Evolutionary conservation across 2,888 invertebrate species (phyloP).

Genomic region (Heliconius charithonia): DNA sequence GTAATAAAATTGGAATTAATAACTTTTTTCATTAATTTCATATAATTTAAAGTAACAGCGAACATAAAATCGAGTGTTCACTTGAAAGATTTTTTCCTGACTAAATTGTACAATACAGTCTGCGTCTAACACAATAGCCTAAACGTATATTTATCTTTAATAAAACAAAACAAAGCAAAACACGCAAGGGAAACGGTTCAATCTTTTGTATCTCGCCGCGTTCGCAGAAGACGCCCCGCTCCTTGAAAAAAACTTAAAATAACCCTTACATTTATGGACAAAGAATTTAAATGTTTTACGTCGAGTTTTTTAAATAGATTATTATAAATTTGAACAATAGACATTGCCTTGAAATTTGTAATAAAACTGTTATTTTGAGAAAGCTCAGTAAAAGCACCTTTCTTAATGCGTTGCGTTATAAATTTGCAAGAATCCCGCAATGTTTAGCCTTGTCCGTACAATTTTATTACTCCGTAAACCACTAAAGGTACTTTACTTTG

Average conservation of each 20-base stretch:
- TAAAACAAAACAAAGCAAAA: conserved; percentile 79
- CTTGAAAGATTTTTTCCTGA: conserved; percentile 78
- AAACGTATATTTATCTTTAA: conserved; percentile 80
- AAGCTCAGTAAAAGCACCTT: conserved; percentile 53
- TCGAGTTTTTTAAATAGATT: conserved; percentile 67
- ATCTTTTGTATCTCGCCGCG: conserved; percentile 73
- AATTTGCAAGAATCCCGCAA: conserved; percentile 72
- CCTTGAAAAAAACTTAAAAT: conserved; percentile 64
- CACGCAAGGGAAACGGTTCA: conserved; percentile 69
- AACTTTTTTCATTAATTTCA: background rate
- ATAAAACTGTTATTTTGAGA: conserved; percentile 51
- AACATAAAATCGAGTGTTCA: conserved; percentile 62
- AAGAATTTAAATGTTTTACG: conserved; percentile 61
- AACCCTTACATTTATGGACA: conserved; percentile 74
- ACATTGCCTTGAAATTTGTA: conserved; percentile 46
- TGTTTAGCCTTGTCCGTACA: conserved; percentile 77
- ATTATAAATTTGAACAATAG: conserved; percentile 63
- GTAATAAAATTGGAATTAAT: background rate
- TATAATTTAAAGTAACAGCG: conserved; percentile 13
- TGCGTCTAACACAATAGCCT: conserved; percentile 75
- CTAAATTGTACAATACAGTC: conserved; percentile 73
- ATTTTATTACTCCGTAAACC: conserved; percentile 80
- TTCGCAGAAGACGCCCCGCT: conserved; percentile 74
- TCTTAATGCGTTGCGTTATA: conserved; percentile 55
- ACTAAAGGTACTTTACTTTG: conserved; percentile 76